phyloP scores from a whole-genome alignment of 2,113 vertebrate species.

The Melospiza georgiana region DNA sequence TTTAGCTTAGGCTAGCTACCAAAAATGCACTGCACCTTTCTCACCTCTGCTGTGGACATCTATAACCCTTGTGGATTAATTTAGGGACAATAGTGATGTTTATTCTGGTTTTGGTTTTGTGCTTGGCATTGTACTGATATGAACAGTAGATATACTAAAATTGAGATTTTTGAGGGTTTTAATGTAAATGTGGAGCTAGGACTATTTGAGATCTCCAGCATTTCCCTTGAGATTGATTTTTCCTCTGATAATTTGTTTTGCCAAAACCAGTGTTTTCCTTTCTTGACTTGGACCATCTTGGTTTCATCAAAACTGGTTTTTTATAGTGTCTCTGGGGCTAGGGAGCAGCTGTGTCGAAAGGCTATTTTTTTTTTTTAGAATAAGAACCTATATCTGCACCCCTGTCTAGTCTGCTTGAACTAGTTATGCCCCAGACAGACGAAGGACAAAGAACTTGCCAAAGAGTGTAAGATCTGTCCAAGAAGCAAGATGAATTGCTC shows the following conservation, averaged over 20 bases:
- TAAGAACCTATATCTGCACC: background rate
- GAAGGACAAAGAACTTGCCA: background rate
- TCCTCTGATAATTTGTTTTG: background rate
- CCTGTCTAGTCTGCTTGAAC: background rate
- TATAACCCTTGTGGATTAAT: background rate
- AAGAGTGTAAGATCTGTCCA: background rate
- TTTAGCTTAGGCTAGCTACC: background rate
- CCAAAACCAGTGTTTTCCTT: background rate
- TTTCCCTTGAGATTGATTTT: background rate
- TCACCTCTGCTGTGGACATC: background rate
- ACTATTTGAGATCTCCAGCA: background rate
- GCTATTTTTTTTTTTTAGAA: background rate
- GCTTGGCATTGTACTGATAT: background rate
- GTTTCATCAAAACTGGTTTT: background rate
- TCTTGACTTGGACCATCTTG: background rate
- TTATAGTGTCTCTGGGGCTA: background rate
- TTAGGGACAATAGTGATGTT: background rate
- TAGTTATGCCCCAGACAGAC: background rate
- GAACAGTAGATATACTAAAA: background rate
- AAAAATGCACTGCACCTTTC: background rate
- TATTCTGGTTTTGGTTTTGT: background rate
- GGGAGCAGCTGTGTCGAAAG: background rate
- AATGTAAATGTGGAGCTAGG: background rate
- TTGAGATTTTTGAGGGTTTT: background rate
- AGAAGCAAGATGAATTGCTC: background rate